Percentiles rank a stretch among this genome's conserved stretches.
Conservation (phyloP, 1,140 invertebrate species). For the Bactericera cockerelli region DNA sequence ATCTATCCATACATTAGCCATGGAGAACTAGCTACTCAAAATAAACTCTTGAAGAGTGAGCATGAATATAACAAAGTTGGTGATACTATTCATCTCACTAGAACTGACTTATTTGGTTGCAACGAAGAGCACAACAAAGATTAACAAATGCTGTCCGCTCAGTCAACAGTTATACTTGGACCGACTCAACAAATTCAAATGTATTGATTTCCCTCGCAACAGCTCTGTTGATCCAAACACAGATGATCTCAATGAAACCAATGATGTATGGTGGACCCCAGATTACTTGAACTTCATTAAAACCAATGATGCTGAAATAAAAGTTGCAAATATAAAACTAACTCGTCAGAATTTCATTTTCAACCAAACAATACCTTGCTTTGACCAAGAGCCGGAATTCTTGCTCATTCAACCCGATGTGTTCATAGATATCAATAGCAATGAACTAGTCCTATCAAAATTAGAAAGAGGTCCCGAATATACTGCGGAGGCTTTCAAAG, state of each 20-base stretch:
- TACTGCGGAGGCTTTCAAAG: no score
- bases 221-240: not conserved
- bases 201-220: not conserved
- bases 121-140: no score
- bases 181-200: not conserved
- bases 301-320: not conserved
- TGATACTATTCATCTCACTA: no score
- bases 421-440: not conserved
- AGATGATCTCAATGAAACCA: conserved; percentile 1
- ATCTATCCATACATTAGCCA: no score
- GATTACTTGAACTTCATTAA: not conserved
- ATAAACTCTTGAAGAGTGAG: no score
- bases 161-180: not conserved
- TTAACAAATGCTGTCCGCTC: not conserved
- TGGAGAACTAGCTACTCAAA: no score
- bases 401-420: not conserved
- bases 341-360: not conserved
- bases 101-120: no score
- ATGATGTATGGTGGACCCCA: not conserved
- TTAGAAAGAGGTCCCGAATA: no score
- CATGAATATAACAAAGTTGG: no score
- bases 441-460: not conserved
- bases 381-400: not conserved
- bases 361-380: not conserved
- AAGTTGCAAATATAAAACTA: not conserved